phyloP scores from a whole-genome alignment of 2,797 vertebrate genomes.

The Siniperca scherzeri region DNA sequence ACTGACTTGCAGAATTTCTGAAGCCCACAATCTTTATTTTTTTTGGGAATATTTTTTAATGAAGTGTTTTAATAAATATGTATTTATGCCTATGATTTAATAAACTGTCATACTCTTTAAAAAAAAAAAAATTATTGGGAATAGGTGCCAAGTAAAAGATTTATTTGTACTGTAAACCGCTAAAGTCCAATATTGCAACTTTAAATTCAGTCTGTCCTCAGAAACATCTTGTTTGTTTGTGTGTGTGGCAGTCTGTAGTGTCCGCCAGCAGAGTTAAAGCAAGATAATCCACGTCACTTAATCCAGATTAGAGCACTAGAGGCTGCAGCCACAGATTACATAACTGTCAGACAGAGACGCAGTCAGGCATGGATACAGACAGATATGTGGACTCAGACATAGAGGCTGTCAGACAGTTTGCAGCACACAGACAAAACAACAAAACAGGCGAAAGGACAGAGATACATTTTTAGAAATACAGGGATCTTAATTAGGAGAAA shows the following conservation, averaged over 20 bases:
- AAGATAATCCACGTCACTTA: slow-evolving; percentile 74
- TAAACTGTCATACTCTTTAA: neutral
- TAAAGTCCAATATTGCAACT: slow-evolving; percentile 21
- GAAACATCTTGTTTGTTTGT: slow-evolving; percentile 33
- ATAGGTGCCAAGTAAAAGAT: neutral
- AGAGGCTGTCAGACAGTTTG: neutral
- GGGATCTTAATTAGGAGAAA: neutral
- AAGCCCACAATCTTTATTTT: neutral
- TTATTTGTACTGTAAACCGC: neutral
- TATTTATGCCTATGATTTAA: neutral
- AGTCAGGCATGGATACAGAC: slow-evolving; percentile 21
- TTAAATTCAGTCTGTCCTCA: slow-evolving; percentile 29
- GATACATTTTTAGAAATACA: neutral
- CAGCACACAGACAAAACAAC: neutral
- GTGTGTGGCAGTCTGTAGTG: slow-evolving; percentile 38
- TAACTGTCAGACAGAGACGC: slow-evolving; percentile 60
- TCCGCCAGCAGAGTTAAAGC: slow-evolving; percentile 58
- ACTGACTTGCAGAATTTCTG: neutral
- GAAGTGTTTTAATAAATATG: neutral
- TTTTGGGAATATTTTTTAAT: neutral
- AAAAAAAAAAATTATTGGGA: neutral
- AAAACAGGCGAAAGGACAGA: neutral
- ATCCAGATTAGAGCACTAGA: slow-evolving; percentile 78
- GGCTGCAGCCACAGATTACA: slow-evolving; percentile 62
- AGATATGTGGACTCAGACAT: slow-evolving; percentile 3